These are phyloP conservation scores for Hypolimnas misippus DNA, from an alignment of 2,888 invertebrate species.

Conservation along the genomic window DNA sequence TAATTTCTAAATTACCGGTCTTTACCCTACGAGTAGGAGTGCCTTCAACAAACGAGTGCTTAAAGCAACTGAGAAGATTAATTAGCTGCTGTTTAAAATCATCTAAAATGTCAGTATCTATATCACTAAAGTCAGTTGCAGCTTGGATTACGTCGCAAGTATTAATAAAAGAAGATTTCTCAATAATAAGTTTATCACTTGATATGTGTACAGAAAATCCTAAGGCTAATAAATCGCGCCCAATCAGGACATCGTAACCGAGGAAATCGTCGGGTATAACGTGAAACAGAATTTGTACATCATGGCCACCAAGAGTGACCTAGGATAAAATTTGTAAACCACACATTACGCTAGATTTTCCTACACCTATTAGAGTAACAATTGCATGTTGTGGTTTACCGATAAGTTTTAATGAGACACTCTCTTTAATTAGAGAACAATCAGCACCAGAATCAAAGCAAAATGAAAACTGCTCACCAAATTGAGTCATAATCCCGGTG, in stretches of 20 bases:
- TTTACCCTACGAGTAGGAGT: slow-evolving; percentile 25
- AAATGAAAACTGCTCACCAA: slow-evolving; percentile 36
- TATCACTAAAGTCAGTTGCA: background rate
- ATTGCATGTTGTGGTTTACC: slow-evolving; percentile 14
- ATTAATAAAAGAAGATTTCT: slow-evolving; percentile 8
- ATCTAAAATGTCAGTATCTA: slow-evolving; percentile 10
- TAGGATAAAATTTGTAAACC: slow-evolving; percentile 15
- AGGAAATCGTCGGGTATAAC: slow-evolving; percentile 33
- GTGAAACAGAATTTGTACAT: slow-evolving; percentile 36
- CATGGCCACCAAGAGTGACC: slow-evolving; percentile 20
- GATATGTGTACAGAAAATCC: slow-evolving; percentile 18
- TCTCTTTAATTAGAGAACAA: slow-evolving; percentile 30
- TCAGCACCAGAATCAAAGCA: slow-evolving; percentile 35
- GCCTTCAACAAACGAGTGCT: slow-evolving; percentile 31
- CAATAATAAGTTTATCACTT: background rate
- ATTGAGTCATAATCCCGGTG: slow-evolving; percentile 19
- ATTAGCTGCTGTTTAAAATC: background rate
- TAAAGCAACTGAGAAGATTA: slow-evolving; percentile 20
- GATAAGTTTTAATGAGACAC: slow-evolving; percentile 22
- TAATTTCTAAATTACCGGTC: slow-evolving; percentile 36
- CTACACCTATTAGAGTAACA: slow-evolving; percentile 1
- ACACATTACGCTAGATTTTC: slow-evolving; percentile 3
- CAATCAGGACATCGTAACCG: slow-evolving; percentile 29
- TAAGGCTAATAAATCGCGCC: slow-evolving; percentile 27
- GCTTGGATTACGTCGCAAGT: slow-evolving; percentile 12